Conservation (phyloP, 2,888 invertebrate genomes). For the Chymomyza fuscimana region DNA sequence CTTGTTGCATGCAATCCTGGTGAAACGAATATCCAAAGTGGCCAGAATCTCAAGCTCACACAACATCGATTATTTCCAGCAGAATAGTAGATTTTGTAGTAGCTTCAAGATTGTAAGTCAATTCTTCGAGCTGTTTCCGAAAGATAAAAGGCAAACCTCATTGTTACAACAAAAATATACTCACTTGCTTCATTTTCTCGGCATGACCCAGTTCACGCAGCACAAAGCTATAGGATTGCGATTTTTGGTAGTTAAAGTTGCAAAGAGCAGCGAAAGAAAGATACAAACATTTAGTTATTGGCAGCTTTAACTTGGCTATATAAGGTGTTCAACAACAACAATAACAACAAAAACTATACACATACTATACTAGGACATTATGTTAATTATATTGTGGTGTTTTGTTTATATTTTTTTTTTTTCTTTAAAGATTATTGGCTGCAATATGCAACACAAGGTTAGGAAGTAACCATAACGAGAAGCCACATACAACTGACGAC, state of each 20-base stretch:
- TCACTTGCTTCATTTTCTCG: slow-evolving; percentile 86
- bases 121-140: no score
- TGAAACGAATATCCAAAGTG: no score
- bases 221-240: slow-evolving; percentile 83
- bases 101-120: no score
- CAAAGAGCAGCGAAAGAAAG: slow-evolving; percentile 18
- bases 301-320: slow-evolving; percentile 16
- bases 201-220: slow-evolving; percentile 85
- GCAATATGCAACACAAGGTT: slow-evolving; percentile 17
- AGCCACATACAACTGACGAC: slow-evolving; percentile 23
- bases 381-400: not conserved
- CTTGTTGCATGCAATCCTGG: no score
- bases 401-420: not conserved
- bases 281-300: slow-evolving; percentile 8
- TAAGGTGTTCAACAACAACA: slow-evolving; percentile 19
- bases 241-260: not conserved
- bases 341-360: slow-evolving; percentile 15
- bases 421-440: not conserved
- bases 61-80: no score
- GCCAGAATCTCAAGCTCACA: no score
- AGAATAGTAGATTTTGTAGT: no score
- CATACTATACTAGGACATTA: slow-evolving; percentile 1
- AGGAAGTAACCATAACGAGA: slow-evolving; percentile 33
- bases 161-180: slow-evolving; percentile 69
- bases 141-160: no score